Evolutionary conservation across 2,113 vertebrate species (phyloP).

Genomic region (Cnemophilus loriae): DNA sequence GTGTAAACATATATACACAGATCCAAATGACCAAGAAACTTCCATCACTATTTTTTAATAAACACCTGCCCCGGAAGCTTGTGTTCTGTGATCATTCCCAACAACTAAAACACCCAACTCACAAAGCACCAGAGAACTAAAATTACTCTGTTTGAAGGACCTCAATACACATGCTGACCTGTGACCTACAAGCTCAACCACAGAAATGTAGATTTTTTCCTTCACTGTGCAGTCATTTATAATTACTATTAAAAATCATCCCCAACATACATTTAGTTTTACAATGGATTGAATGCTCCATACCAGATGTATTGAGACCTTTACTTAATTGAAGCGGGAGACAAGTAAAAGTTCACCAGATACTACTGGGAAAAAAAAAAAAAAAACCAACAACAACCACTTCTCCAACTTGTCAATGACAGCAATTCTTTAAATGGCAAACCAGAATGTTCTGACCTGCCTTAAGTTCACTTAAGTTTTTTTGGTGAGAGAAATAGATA

Average conservation of each 20-base stretch:
- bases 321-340: not conserved
- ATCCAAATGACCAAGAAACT: too few relatives aligned
- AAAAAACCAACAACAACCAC: not conserved
- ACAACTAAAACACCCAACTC: not conserved
- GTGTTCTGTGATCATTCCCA: not conserved
- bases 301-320: not conserved
- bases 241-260: not conserved
- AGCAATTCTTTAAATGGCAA: not conserved
- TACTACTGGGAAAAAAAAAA: too few relatives aligned
- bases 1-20: not conserved
- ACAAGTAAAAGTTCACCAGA: not conserved
- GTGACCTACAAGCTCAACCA: not conserved
- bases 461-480: not conserved
- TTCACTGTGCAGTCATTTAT: not conserved
- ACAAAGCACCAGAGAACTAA: not conserved
- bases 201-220: accelerated
- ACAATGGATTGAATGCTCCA: not conserved
- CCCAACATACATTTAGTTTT: not conserved
- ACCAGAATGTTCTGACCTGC: not conserved
- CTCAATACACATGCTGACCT: not conserved
- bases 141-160: not conserved
- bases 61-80: too few relatives aligned
- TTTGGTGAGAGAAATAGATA: not conserved
- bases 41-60: too few relatives aligned
- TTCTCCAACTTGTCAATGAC: not conserved